These are phyloP conservation scores for Abscondita cerata DNA, from an alignment of 2,888 invertebrate species.

Conservation along the genomic window DNA sequence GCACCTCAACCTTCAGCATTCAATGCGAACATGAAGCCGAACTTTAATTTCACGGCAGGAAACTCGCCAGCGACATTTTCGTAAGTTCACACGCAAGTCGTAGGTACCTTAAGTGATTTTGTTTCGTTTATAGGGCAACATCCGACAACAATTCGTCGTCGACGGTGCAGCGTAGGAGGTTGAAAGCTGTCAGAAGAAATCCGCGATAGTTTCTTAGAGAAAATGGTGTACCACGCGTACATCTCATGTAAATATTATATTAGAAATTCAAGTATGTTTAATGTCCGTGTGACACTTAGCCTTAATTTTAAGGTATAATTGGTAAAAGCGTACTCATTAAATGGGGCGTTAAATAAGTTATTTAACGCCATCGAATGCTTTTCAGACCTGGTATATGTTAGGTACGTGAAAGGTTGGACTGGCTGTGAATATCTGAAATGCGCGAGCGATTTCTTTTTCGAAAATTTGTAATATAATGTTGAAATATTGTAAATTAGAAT, in stretches of 20 bases:
- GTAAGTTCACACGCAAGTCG: conserved; percentile 52
- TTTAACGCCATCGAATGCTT: conserved; percentile 24
- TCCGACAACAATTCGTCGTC: conserved; percentile 39
- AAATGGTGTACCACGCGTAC: not conserved
- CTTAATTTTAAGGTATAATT: conserved; percentile 35
- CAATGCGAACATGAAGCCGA: conserved; percentile 58
- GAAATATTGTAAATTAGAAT: conserved; percentile 41
- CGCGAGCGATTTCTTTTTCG: conserved; percentile 38
- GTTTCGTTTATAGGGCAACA: conserved; percentile 43
- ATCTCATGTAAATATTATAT: conserved; percentile 25
- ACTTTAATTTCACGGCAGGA: conserved; percentile 62
- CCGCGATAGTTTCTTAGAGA: conserved; percentile 49
- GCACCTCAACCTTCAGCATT: conserved; percentile 49
- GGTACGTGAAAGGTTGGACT: conserved; percentile 30
- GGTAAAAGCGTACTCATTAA: conserved; percentile 23
- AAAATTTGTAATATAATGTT: conserved; percentile 48
- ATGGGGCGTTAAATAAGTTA: conserved; percentile 20
- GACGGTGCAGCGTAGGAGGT: conserved; percentile 55
- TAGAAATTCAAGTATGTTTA: conserved; percentile 26
- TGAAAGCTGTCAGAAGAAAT: conserved; percentile 60
- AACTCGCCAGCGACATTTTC: conserved; percentile 57
- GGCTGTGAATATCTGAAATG: conserved; percentile 37
- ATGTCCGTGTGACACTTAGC: conserved; percentile 33
- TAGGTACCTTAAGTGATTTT: not conserved
- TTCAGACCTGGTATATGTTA: conserved; percentile 36